These are phyloP conservation scores for Tethya wilhelma DNA, from an alignment of 37 sponge, comb jelly and placozoan species.

Conservation along the genomic window DNA sequence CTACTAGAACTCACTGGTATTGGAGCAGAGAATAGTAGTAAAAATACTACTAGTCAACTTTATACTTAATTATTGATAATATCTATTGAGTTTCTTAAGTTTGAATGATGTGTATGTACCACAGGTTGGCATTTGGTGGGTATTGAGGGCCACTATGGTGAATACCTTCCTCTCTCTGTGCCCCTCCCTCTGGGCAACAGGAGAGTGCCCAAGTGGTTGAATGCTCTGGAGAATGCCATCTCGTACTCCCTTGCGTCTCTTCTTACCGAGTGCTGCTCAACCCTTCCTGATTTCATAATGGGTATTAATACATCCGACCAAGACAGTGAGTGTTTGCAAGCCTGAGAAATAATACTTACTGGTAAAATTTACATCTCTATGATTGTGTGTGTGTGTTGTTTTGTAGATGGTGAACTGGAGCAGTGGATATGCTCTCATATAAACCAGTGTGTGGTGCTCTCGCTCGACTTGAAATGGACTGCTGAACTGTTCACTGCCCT, in stretches of 20 bases:
- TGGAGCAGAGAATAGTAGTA: no score
- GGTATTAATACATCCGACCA: background rate
- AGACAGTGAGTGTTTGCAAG: background rate
- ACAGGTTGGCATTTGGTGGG: slow-evolving; percentile 62
- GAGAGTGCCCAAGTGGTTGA: slow-evolving; percentile 57
- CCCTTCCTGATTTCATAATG: slow-evolving; percentile 42
- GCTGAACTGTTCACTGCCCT: background rate
- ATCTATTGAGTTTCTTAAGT: background rate
- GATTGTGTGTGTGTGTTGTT: background rate
- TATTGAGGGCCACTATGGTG: slow-evolving; percentile 48
- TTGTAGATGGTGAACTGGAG: slow-evolving; percentile 19
- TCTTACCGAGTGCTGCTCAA: slow-evolving; percentile 40
- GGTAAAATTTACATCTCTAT: background rate
- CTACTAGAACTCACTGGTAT: no score
- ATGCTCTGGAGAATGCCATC: slow-evolving; percentile 61
- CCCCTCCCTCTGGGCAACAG: slow-evolving; percentile 62
- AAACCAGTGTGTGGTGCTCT: slow-evolving; percentile 57
- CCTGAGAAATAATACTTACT: background rate
- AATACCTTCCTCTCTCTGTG: slow-evolving; percentile 38
- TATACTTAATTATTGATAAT: background rate
- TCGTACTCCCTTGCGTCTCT: slow-evolving; percentile 51
- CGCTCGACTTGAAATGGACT: slow-evolving; percentile 63
- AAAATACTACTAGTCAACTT: background rate
- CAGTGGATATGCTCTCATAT: slow-evolving; percentile 41
- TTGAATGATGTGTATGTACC: no score